These are phyloP conservation scores for Eremobia ochroleuca DNA, from an alignment of 2,888 invertebrate species.

Conservation along the genomic window DNA sequence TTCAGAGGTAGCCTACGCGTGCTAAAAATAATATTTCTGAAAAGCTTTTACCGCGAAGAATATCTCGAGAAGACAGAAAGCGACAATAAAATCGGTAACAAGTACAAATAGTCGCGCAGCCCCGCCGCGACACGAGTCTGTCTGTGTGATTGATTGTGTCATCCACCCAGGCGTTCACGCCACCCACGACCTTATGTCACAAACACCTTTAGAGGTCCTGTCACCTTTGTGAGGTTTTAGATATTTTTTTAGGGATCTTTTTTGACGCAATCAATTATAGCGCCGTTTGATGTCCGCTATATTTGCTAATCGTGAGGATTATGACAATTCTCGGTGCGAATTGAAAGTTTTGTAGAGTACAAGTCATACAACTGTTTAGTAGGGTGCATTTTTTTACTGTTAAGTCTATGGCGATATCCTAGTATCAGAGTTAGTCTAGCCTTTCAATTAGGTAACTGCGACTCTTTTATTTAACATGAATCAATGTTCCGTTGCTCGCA, in stretches of 20 bases:
- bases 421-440: not conserved
- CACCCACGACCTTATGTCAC: not conserved
- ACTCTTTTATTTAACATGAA: too few species aligned
- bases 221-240: constrained; percentile 18
- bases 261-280: not conserved
- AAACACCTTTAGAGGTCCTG: constrained; percentile 24
- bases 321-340: not conserved
- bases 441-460: not conserved
- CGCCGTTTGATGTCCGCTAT: not conserved
- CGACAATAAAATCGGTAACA: constrained; percentile 57
- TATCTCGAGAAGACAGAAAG: constrained; percentile 31
- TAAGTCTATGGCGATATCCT: not conserved
- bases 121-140: constrained; percentile 46
- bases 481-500: too few species aligned
- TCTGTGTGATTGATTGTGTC: constrained; percentile 51
- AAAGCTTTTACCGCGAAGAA: constrained; percentile 11
- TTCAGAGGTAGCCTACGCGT: not conserved
- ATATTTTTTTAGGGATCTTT: not conserved
- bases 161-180: constrained; percentile 17
- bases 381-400: not conserved
- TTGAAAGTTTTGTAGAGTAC: not conserved
- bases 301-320: not conserved
- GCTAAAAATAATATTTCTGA: constrained; percentile 23
- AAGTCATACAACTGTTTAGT: not conserved
- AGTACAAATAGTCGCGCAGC: constrained; percentile 42